phyloP scores from a whole-genome alignment of 1,140 invertebrate genomes.

The Tetramorium alpestre region DNA sequence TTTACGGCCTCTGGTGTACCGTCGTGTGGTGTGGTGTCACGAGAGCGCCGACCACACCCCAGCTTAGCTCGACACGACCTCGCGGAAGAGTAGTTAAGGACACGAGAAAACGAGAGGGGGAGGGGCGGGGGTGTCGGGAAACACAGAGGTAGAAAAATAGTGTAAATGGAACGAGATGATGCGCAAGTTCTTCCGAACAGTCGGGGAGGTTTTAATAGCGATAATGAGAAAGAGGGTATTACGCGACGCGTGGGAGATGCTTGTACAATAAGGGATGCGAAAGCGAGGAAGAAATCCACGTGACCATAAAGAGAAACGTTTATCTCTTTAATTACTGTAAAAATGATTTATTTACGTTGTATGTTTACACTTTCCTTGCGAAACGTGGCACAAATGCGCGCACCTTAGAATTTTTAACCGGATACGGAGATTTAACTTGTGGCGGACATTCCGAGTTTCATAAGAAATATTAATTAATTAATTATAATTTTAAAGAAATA shows the following conservation, averaged over 20 bases:
- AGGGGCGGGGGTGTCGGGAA: neutral
- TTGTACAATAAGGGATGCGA: neutral
- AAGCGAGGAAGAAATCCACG: neutral
- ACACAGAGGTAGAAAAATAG: constrained; percentile 64
- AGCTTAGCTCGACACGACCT: constrained; percentile 51
- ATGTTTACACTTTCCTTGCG: neutral
- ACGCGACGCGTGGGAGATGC: neutral
- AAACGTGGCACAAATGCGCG: neutral
- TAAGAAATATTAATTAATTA: neutral
- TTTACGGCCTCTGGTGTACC: constrained; percentile 70
- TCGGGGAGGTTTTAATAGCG: neutral
- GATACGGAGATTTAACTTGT: neutral
- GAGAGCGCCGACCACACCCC: constrained; percentile 71
- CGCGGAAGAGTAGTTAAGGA: constrained; percentile 64
- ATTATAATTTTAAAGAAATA: neutral
- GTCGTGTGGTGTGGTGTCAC: constrained; percentile 43
- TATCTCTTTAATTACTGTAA: neutral
- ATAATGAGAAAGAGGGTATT: constrained; percentile 19
- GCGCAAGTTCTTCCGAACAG: neutral
- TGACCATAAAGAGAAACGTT: neutral
- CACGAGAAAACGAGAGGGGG: constrained; percentile 4
- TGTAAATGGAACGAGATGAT: constrained; percentile 28
- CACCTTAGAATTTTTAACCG: neutral
- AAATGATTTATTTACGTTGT: neutral
- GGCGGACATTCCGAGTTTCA: neutral